Conservation (phyloP, 2,888 invertebrate species). For the Meloe dianella region DNA sequence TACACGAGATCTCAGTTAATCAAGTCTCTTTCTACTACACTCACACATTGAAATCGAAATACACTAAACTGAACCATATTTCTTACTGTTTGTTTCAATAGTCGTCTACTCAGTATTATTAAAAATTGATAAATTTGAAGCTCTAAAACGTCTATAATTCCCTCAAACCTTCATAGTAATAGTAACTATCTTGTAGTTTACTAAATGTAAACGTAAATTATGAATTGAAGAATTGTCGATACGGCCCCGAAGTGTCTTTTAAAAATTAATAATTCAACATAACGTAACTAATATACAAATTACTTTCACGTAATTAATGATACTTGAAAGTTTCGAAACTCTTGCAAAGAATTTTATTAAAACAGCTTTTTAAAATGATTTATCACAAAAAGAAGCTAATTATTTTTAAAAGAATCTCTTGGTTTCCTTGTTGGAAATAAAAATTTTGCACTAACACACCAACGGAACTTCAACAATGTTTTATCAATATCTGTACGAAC, state of each 20-base stretch:
- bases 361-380: too few species aligned
- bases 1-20: constrained; percentile 29
- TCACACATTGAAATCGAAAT: neutral
- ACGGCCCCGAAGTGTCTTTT: neutral
- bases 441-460: constrained; percentile 13
- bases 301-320: neutral
- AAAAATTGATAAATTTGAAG: neutral
- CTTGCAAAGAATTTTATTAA: neutral
- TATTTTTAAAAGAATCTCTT: neutral
- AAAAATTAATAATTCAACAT: neutral
- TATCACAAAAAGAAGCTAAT: too few species aligned
- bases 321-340: neutral
- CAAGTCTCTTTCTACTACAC: neutral
- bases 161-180: too few species aligned
- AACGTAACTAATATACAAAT: neutral
- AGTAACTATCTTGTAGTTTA: neutral
- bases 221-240: neutral
- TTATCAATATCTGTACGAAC: neutral
- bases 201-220: neutral
- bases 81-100: neutral
- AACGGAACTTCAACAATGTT: constrained; percentile 16
- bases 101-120: too few species aligned
- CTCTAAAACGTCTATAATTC: too few species aligned
- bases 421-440: neutral
- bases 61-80: neutral